These are phyloP conservation scores for Anguilla japonica DNA, from an alignment of 2,113 vertebrate species.

Conservation along the genomic window DNA sequence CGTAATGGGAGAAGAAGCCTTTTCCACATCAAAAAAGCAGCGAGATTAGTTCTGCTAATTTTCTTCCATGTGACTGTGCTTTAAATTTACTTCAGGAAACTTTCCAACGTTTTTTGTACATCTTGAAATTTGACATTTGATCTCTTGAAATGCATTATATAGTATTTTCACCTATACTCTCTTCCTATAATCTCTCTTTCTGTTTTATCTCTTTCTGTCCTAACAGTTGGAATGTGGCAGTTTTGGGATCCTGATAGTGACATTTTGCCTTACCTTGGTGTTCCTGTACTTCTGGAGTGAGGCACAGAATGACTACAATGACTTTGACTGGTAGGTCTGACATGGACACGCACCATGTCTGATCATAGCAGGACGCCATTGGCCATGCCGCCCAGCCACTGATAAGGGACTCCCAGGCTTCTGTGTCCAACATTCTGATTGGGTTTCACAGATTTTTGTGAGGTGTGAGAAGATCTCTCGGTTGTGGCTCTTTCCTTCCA, in stretches of 20 bases:
- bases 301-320: constrained; percentile 86
- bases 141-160: not conserved
- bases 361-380: not conserved
- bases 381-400: not conserved
- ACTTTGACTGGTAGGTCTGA: constrained; percentile 85
- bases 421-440: not conserved
- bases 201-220: not conserved
- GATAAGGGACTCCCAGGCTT: not conserved
- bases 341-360: not conserved
- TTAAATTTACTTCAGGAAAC: not conserved
- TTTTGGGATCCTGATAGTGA: constrained; percentile 71
- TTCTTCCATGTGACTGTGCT: not conserved
- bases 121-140: not conserved
- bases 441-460: not conserved
- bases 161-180: not conserved
- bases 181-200: not conserved
- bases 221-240: constrained; percentile 72
- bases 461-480: not conserved
- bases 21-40: not conserved
- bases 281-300: constrained; percentile 86
- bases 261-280: constrained; percentile 78
- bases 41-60: not conserved
- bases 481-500: constrained; percentile 40
- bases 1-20: not conserved
- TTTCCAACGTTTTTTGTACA: not conserved